Percentiles rank a stretch among this genome's conserved stretches.
Conservation (phyloP, 2,888 invertebrate genomes). For the Cantharis nigra region DNA sequence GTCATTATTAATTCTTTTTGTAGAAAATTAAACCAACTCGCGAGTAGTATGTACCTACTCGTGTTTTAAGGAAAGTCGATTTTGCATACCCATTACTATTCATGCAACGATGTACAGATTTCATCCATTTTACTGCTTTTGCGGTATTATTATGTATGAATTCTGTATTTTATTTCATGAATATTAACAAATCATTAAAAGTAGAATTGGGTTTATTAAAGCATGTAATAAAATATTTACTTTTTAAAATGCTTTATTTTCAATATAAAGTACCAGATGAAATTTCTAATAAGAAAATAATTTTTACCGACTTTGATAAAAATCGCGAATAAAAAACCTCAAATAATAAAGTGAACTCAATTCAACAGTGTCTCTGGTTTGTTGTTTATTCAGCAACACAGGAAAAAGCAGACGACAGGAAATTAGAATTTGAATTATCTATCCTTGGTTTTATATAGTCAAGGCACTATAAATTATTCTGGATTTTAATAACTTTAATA, state of each 20-base stretch:
- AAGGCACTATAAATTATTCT: neutral
- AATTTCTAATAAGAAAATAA: neutral
- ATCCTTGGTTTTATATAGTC: neutral
- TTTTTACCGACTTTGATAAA: neutral
- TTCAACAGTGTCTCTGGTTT: slow-evolving; percentile 7
- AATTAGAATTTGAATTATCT: slow-evolving; percentile 21
- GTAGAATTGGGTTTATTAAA: neutral
- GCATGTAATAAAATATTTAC: neutral
- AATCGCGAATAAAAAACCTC: neutral
- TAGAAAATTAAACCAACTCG: neutral
- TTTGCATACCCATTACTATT: neutral
- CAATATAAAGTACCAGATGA: neutral
- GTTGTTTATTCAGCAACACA: slow-evolving; percentile 19
- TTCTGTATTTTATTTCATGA: neutral
- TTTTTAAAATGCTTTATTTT: neutral
- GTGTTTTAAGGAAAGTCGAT: neutral
- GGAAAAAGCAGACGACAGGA: slow-evolving; percentile 21
- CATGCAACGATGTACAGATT: neutral
- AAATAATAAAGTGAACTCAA: slow-evolving; percentile 3
- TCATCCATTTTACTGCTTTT: neutral
- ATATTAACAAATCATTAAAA: neutral
- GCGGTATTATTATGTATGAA: neutral
- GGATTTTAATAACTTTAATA: neutral
- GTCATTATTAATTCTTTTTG: neutral
- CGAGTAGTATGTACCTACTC: neutral